phyloP scores from a whole-genome alignment of 2,797 vertebrate species.

The Leptodactylus fallax region DNA sequence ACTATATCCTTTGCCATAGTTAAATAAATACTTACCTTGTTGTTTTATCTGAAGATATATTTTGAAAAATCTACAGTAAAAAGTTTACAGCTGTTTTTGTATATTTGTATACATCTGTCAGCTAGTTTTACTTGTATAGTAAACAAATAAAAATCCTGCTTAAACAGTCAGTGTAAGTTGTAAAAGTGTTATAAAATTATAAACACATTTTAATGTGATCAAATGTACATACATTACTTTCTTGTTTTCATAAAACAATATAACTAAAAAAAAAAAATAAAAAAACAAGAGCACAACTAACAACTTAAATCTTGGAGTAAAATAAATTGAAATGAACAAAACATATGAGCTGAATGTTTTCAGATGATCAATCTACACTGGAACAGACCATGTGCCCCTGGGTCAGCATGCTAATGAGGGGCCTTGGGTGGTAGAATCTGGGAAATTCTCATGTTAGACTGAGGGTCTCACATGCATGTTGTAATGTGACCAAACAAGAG shows the following conservation, averaged over 20 bases:
- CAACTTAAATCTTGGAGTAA: neutral
- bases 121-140: neutral
- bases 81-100: neutral
- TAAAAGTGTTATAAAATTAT: neutral
- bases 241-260: neutral
- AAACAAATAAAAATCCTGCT: neutral
- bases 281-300: too few relatives aligned
- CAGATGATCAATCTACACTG: slow-evolving; percentile 47
- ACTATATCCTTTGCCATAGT: neutral
- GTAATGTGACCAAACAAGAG: slow-evolving; percentile 70
- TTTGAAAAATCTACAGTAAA: neutral
- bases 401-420: slow-evolving; percentile 61
- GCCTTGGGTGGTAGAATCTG: slow-evolving; percentile 39
- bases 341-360: slow-evolving; percentile 42
- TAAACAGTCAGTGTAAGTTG: neutral
- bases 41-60: neutral
- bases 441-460: slow-evolving; percentile 45
- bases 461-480: slow-evolving; percentile 60
- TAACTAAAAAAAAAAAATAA: neutral
- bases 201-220: neutral
- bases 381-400: slow-evolving; percentile 46
- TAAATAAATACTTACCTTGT: neutral
- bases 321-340: slow-evolving; percentile 31
- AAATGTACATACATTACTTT: neutral
- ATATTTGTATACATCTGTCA: neutral